Conservation (phyloP, 2,113 vertebrate species). For the Corydoras maculifer region DNA sequence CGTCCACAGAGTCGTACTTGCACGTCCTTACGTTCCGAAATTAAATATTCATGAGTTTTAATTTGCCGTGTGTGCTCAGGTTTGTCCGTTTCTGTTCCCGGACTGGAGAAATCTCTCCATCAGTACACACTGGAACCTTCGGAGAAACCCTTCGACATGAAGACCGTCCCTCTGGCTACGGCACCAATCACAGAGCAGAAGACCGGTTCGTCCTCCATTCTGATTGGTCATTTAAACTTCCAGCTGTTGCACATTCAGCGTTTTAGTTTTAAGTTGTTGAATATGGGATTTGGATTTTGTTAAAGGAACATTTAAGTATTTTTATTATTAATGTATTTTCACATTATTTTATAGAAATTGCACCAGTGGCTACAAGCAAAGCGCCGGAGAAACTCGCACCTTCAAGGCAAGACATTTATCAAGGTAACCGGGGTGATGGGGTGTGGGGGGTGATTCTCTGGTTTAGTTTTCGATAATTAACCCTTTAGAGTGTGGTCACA, state of each 20-base stretch:
- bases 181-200: slow-evolving; percentile 84
- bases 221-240: not conserved
- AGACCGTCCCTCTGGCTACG: slow-evolving; percentile 80
- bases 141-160: slow-evolving; percentile 94
- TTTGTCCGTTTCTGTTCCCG: slow-evolving; percentile 84
- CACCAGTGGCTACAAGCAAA: slow-evolving; percentile 76
- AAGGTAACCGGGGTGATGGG: slow-evolving; percentile 65
- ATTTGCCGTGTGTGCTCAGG: slow-evolving; percentile 57
- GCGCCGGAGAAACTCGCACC: slow-evolving; percentile 83
- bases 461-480: too few species aligned
- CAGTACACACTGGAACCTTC: slow-evolving; percentile 91
- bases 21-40: too few species aligned
- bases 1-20: not conserved
- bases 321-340: not conserved
- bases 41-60: not conserved
- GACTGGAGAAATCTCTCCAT: slow-evolving; percentile 91
- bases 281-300: too few species aligned
- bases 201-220: slow-evolving; percentile 63
- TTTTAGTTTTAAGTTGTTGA: too few species aligned
- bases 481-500: too few species aligned
- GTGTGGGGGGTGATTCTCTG: too few species aligned
- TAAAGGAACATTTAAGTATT: not conserved
- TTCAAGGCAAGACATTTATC: slow-evolving; percentile 93
- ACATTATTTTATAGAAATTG: slow-evolving; percentile 65
- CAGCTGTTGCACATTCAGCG: not conserved